Evolutionary conservation across 2,888 invertebrate species (phyloP), one percentile per base, ranked within the genome.

Genomic region (Troides oblongomaculatus): DNA sequence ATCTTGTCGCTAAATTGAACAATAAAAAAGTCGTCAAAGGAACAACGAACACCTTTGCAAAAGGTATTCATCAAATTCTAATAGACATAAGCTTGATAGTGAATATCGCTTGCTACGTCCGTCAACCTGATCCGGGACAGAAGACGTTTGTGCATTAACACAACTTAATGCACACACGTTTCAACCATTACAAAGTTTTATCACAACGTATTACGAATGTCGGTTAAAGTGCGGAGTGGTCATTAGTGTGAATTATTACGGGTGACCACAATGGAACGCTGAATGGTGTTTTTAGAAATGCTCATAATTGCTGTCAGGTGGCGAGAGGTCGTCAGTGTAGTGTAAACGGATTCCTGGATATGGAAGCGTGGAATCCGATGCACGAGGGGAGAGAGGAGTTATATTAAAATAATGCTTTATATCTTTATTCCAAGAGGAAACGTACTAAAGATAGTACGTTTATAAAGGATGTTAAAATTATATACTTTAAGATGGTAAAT

Each of bases 181-280:
- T 66, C 50, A 46, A 36, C 53, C 66, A 66, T 70, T 43, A 70
- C 30, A 62, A 46, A 46, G 30, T 39, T 65, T 62, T 62, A 66
- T 70, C 64, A 62, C 18, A 53, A 64, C 14, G 50, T 68, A 46
- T 64, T 64, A 58, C 25, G 25, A 58, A 66, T 62, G 66, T 25
- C 23, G 66, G 36, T 69, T 66, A 70, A 58, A 46, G 66, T 59
- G 50, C 58, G 66, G 66, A 66, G 66, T 10, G 65, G 50, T 65
- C 69, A 69, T 70, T 70, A 70, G 50, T 58, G 62, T 66, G 66
- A 70, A 62, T 66, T 70, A 70, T 66, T 62, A 66, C 69, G 18
- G 62, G 58, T 58, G 58, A 66, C 66, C 69, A 66, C 62, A 70
- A 70, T 58, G 58, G 36, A n/a, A 36, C 30, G 69, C 21, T 64